These are phyloP conservation scores for Sceloporus undulatus DNA, from an alignment of 2,113 vertebrate species.

Conservation along the genomic window DNA sequence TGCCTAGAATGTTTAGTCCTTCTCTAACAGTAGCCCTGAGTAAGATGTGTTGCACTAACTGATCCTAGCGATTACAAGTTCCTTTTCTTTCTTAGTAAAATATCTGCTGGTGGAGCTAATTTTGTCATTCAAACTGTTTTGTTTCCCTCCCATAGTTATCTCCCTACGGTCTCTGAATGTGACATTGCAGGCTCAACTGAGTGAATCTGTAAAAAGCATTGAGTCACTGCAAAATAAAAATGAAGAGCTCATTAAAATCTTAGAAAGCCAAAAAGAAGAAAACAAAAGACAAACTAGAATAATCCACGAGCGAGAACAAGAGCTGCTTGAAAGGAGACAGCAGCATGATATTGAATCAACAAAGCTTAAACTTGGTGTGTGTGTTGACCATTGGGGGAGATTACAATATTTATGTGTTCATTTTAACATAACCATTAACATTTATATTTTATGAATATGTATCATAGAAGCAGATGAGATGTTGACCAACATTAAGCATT, in stretches of 20 bases:
- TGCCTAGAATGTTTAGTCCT: neutral
- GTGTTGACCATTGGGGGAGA: constrained; percentile 28
- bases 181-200: constrained; percentile 84
- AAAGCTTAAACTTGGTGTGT: constrained; percentile 81
- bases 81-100: constrained; percentile 17
- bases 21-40: neutral
- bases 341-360: constrained; percentile 77
- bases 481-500: constrained; percentile 78
- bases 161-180: constrained; percentile 83
- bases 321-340: constrained; percentile 80
- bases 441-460: constrained; percentile 29
- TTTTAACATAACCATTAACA: constrained; percentile 11
- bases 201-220: constrained; percentile 77
- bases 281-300: constrained; percentile 71
- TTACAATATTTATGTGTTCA: neutral
- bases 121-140: constrained; percentile 11
- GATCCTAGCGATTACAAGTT: neutral
- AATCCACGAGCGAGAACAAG: constrained; percentile 80
- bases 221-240: constrained; percentile 84
- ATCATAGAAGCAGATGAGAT: constrained; percentile 80
- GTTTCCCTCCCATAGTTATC: constrained; percentile 72
- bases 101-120: constrained; percentile 14
- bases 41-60: neutral
- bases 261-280: constrained; percentile 80
- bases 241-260: constrained; percentile 80